Evolutionary conservation across 2,888 invertebrate species (phyloP), one percentile per base, ranked within the genome.

Genomic region (Epiperipatus broadwayi): DNA sequence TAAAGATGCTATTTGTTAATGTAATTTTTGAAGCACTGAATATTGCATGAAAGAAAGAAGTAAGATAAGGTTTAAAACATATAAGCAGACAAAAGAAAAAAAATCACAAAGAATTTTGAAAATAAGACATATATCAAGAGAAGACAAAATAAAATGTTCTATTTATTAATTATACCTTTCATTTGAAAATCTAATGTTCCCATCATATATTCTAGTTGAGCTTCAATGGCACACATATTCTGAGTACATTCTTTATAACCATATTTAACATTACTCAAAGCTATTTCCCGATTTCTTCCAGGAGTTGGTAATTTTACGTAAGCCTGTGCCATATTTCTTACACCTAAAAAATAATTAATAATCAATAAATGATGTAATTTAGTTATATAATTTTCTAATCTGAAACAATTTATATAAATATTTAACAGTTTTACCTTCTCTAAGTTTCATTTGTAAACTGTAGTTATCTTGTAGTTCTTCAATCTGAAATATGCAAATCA

Each of bases 391-490:
- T 14, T 20, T 21, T 10, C 20, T 36, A 36, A 15, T 1, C 4
- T 14, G 14, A 8, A 12, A n/a, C 8, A 12, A 3, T 12, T 30
- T 30, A 3, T 2, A 30, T 12, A 10, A 30, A 30, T 12, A 30
- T 3, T 30, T 3, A 38, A 21, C 35, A n/a, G 20, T 10, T 41
- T 41, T 47, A 58, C 59, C 65, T 52, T 65, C 63, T 37, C 64
- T 49, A 25, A 65, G 53, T 43, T 61, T 59, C 42, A 60, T 58
- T 38, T 65, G 61, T 10, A 64, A 50, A 39, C 54, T 45, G 47
- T 66, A 66, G 43, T 58, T 56, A 28, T 66, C 65, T 44, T 59
- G 57, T 20, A 65, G 51, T 44, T 63, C 63, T 49, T 65, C 65
- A 45, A 65, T 51, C 53, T 61, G 52, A 32, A 53, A 51, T 37